These are phyloP conservation scores for Frankliniella fusca DNA, from an alignment of 2,888 invertebrate genomes.

Conservation along the genomic window DNA sequence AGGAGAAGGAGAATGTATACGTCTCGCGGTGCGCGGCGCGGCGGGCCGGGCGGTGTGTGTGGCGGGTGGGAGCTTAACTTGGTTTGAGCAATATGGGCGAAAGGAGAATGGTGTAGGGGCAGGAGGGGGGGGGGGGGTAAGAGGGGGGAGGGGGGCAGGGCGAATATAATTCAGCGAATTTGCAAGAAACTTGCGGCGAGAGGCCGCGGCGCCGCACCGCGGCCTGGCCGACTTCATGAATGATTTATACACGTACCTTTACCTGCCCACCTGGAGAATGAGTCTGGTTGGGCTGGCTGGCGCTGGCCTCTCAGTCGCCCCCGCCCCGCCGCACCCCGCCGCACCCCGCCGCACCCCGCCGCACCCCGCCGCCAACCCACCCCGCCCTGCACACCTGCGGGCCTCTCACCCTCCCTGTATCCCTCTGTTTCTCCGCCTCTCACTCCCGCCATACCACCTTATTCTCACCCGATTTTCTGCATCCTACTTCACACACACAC, in stretches of 20 bases:
- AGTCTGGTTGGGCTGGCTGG: not conserved
- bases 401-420: too few relatives aligned
- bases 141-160: not conserved
- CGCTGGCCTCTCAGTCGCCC: not conserved
- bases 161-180: slow-evolving; percentile 16
- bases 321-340: too few relatives aligned
- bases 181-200: slow-evolving; percentile 17
- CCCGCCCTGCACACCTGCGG: too few relatives aligned
- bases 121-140: not conserved
- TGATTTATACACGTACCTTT: not conserved
- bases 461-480: too few relatives aligned
- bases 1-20: too few relatives aligned
- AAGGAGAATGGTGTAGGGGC: not conserved
- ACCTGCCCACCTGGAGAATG: not conserved
- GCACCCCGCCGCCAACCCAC: too few relatives aligned
- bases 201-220: not conserved
- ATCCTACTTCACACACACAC: too few relatives aligned
- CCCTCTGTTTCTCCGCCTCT: too few relatives aligned
- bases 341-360: too few relatives aligned
- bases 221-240: slow-evolving; percentile 11
- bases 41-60: too few relatives aligned
- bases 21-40: too few relatives aligned
- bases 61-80: not conserved
- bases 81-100: not conserved
- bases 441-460: too few relatives aligned